phyloP scores from a whole-genome alignment of 2,797 vertebrate species.

The Falco rusticolus region DNA sequence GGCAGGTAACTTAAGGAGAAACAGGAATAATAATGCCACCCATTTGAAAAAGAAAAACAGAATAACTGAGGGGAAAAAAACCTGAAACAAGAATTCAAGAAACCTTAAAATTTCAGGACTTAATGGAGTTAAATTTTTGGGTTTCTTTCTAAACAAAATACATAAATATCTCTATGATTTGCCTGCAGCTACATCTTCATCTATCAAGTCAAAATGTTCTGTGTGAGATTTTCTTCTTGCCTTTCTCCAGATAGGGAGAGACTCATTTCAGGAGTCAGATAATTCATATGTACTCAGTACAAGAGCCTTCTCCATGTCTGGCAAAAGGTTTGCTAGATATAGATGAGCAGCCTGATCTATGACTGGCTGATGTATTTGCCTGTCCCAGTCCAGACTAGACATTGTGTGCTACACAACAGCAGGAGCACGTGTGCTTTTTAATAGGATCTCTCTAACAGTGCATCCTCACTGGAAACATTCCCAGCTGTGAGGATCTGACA shows the following conservation, averaged over 20 bases:
- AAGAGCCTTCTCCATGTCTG: background rate
- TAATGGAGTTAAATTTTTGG: background rate
- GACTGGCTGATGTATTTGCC: background rate
- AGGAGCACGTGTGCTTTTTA: fast-evolving
- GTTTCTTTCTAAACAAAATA: background rate
- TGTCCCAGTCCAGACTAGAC: background rate
- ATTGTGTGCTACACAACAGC: background rate
- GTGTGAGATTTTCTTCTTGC: background rate
- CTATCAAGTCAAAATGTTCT: background rate
- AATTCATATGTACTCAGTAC: background rate
- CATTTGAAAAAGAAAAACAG: background rate
- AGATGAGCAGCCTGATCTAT: background rate
- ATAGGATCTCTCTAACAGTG: background rate
- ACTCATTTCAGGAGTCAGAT: background rate
- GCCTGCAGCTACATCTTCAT: background rate
- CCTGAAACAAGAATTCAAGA: background rate
- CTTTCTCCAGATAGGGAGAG: background rate
- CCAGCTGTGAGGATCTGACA: background rate
- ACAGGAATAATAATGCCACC: background rate
- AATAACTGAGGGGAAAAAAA: background rate
- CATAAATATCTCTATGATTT: background rate
- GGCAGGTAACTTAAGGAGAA: background rate
- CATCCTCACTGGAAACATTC: background rate
- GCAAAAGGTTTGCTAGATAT: background rate
- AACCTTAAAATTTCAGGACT: background rate